A percentile compares a stretch with the other conserved stretches of the same genome.
phyloP scores from a whole-genome alignment of 2,888 invertebrate species.

The Loripinus fragilis region DNA sequence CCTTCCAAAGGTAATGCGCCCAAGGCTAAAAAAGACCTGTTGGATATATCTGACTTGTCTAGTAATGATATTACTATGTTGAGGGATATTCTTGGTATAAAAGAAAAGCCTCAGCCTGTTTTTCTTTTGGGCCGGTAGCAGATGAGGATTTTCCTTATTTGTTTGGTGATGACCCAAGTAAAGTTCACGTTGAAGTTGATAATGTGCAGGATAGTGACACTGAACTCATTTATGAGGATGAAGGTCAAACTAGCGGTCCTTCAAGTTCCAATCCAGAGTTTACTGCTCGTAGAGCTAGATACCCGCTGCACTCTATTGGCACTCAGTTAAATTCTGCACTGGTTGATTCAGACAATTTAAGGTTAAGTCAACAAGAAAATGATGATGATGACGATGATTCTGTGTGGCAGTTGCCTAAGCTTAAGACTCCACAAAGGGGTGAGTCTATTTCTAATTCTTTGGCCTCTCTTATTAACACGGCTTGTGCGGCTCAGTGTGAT shows the following conservation, averaged over 20 bases:
- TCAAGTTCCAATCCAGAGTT: not conserved
- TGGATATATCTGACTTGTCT: not conserved
- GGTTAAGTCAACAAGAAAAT: not conserved
- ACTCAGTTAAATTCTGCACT: not conserved
- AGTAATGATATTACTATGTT: not conserved
- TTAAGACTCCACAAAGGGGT: too few relatives aligned
- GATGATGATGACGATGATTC: not conserved
- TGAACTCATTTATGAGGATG: not conserved
- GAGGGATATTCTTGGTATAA: not conserved
- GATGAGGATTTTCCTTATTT: not conserved
- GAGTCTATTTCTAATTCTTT: too few relatives aligned
- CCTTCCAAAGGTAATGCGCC: too few relatives aligned
- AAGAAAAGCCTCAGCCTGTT: not conserved
- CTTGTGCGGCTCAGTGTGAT: too few relatives aligned
- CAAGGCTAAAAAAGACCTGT: too few relatives aligned
- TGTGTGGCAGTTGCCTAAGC: conserved; percentile 10
- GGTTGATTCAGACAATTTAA: not conserved
- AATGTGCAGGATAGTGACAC: too few relatives aligned
- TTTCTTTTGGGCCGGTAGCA: too few relatives aligned
- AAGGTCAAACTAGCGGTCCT: not conserved
- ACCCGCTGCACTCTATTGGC: not conserved
- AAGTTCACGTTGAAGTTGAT: too few relatives aligned
- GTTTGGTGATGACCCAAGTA: not conserved
- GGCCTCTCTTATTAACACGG: too few relatives aligned
- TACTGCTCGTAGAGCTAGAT: not conserved